Evolutionary conservation across 2,888 invertebrate genomes (phyloP), one percentile per base, ranked within the genome.

Genomic region (Axea sp.): DNA sequence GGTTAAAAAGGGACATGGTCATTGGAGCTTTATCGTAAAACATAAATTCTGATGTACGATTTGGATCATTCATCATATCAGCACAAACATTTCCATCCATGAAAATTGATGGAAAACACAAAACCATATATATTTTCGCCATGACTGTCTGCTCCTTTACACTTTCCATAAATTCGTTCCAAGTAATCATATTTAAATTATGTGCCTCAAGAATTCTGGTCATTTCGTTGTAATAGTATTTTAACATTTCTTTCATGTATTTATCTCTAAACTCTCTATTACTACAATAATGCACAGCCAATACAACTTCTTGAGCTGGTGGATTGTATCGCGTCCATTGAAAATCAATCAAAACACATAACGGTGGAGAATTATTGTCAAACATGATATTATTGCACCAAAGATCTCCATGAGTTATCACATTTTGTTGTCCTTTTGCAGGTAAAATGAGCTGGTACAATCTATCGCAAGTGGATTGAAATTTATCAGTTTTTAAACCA

Each of bases 301-400:
- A 15, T 5, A 65, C n/a, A 8, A 77, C 53, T 7, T 79, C 77
- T 5, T 76, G 65, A 1, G 72, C 74, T n/a, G 74, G 62, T 2
- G 79, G 75, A 19, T 51, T 31, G 33, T 92, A 93, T 14, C 92
- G 88, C 0, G 90, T 88, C 43, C 93, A 88, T 85, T 94, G 94
- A 80, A 92, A 94, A 84, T 94, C 94, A 0, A 94, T 90, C n/a
- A 94, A 81, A 19, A 91, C 82, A 76, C 92, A 92, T 17, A 90
- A 89, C 1, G 90, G 87, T 0, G 91, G 90, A 17, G 81, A 82
- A 0, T 86, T 84, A 17, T 87, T 77, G 8, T 86, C 81, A 55
- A 92, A 92, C 87, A 92, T 88, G 2, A 92, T 82, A 78, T 92
- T 92, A 76, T 92, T 92, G 31, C 89, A 89, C 92, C 92, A 92